phyloP scores from a whole-genome alignment of 1,140 invertebrate species.

The Harlomillsia oculata region DNA sequence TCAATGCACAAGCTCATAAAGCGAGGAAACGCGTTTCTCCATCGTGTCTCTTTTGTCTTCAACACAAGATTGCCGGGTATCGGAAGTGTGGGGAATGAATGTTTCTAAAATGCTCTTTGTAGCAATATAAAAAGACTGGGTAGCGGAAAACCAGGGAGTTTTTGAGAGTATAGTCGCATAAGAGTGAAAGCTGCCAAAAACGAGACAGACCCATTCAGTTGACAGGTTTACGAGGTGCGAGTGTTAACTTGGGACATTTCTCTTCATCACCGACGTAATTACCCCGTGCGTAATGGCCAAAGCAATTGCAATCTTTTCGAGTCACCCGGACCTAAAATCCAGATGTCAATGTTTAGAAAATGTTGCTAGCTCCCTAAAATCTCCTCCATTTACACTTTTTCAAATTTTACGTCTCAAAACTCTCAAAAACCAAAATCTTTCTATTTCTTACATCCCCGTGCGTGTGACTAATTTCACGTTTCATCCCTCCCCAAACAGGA shows the following conservation, averaged over 20 bases:
- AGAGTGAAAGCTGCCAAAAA: constrained; percentile 33
- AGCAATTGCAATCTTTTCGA: constrained; percentile 5
- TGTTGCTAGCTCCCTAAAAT: too few species aligned
- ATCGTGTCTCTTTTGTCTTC: not conserved
- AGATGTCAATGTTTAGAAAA: too few species aligned
- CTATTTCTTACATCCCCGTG: too few species aligned
- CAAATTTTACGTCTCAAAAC: too few species aligned
- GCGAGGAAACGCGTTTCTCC: not conserved
- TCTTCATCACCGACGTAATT: constrained; percentile 34
- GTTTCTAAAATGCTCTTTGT: not conserved
- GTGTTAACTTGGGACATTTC: constrained; percentile 29
- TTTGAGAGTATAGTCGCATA: too few species aligned
- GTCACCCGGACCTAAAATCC: not conserved
- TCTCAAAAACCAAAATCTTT: too few species aligned
- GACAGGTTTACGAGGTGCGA: constrained; percentile 34
- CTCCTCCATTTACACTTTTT: too few species aligned
- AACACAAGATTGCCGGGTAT: not conserved
- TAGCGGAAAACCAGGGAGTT: not conserved
- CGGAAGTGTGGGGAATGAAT: not conserved
- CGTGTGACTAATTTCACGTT: too few species aligned
- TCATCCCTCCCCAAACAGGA: too few species aligned
- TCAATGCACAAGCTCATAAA: too few species aligned
- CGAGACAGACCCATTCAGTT: constrained; percentile 26
- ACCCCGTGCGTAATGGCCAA: constrained; percentile 27
- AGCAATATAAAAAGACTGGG: not conserved